These are phyloP conservation scores for Pachycephus smyrnensis DNA, from an alignment of 2,888 invertebrate genomes.

Conservation along the genomic window DNA sequence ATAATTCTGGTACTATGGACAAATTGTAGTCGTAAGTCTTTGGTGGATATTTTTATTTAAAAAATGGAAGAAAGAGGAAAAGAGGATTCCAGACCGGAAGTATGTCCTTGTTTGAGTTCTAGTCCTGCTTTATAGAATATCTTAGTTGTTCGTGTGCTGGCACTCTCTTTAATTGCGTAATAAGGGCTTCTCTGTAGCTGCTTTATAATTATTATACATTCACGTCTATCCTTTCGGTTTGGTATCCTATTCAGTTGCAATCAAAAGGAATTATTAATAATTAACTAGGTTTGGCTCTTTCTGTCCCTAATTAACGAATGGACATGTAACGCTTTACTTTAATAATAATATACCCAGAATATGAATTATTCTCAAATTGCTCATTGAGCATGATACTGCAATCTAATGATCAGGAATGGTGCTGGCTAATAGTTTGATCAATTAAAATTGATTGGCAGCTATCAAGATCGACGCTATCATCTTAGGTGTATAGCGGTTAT, in stretches of 20 bases:
- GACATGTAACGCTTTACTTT: not conserved
- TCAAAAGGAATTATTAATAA: not conserved
- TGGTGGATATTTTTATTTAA: not conserved
- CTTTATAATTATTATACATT: not conserved
- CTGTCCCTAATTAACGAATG: not conserved
- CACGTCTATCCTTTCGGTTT: not conserved
- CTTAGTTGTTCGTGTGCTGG: not conserved
- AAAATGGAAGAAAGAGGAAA: not conserved
- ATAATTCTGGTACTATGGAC: not conserved
- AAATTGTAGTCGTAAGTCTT: not conserved
- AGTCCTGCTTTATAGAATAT: not conserved
- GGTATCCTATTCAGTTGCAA: not conserved
- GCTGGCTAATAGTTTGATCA: not conserved
- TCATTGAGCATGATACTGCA: not conserved
- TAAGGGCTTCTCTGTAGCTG: not conserved
- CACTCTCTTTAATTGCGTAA: not conserved
- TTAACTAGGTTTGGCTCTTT: not conserved
- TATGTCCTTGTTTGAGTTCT: not conserved
- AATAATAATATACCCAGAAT: not conserved
- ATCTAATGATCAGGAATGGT: not conserved
- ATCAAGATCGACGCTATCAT: not conserved
- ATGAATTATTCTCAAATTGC: not conserved
- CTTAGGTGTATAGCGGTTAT: not conserved
- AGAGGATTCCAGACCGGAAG: not conserved
- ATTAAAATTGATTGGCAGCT: not conserved